Conservation (phyloP, 2,797 vertebrate genomes). For the Picus viridis region DNA sequence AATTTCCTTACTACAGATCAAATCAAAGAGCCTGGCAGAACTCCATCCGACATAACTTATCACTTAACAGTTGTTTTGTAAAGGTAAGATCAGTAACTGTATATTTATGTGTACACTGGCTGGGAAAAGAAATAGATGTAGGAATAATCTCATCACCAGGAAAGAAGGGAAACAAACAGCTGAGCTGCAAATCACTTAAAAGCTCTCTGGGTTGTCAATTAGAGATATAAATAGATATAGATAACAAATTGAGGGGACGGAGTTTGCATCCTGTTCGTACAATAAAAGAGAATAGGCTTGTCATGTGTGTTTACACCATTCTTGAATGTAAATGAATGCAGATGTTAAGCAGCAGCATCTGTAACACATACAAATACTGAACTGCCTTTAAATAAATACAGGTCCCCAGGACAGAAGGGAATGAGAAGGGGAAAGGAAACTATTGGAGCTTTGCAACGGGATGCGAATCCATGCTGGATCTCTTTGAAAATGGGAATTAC, state of each 20-base stretch:
- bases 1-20: slow-evolving; percentile 96
- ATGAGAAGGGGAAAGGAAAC: slow-evolving; percentile 96
- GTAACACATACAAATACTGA: slow-evolving; percentile 52
- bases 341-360: slow-evolving; percentile 71
- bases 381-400: slow-evolving; percentile 71
- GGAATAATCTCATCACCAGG: neutral
- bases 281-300: slow-evolving; percentile 53
- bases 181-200: slow-evolving; percentile 34
- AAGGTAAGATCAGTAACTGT: slow-evolving; percentile 83
- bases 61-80: slow-evolving; percentile 98
- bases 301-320: slow-evolving; percentile 72
- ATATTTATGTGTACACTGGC: neutral
- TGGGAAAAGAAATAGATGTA: neutral
- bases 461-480: slow-evolving; percentile 96
- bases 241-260: slow-evolving; percentile 43
- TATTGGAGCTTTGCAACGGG: slow-evolving; percentile 96
- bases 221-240: neutral
- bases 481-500: slow-evolving; percentile 98
- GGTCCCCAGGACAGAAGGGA: slow-evolving; percentile 95
- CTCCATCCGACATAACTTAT: slow-evolving; percentile 98
- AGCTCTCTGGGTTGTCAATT: slow-evolving; percentile 21
- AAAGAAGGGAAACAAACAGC: slow-evolving; percentile 22
- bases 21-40: slow-evolving; percentile 99
- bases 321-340: slow-evolving; percentile 66
- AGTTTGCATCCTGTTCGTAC: slow-evolving; percentile 41